Evolutionary conservation across 2,888 invertebrate species (phyloP), one percentile per base, ranked within the genome.

Genomic region (Gibbula magus): DNA sequence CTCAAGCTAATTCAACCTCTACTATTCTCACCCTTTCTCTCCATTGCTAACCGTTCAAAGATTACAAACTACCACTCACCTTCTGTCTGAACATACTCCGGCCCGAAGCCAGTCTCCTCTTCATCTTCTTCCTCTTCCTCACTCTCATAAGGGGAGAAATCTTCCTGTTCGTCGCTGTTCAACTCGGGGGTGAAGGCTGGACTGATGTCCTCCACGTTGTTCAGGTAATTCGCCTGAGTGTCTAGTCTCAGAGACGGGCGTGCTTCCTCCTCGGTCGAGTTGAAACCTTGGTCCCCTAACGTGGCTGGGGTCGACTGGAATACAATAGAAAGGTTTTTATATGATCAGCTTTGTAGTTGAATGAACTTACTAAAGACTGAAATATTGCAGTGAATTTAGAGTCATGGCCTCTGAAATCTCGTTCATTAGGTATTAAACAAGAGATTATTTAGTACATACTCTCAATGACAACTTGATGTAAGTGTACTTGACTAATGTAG

Each of bases 61-160:
- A 10, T 18, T 5, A 56, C 7, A 35, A 3, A 0, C 13, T 32
- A n/a, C 16, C 39, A 56, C 77, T 18, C 3, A 10, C n/a, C n/a
- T n/a, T n/a, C n/a, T n/a, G n/a, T n/a, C n/a, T n/a, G n/a, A n/a
- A n/a, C n/a, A 53, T 86, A 85, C 78, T 85, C 79, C 4, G 75
- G 32, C 16, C 86, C 86, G 79, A 85, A 85, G 10, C 80, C 87
- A 25, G 70, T 78, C 22, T 81, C 82, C 25, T 85, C 84, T 25
- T 85, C 83, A 54, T 81, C 82, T 2, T 84, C 82, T 1, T 83
- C 85, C 5, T 85, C 86, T 2, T 87, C 86, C 18, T 86, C 86
- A 56, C 86, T 85, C 13, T 84, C 84, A n/a, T 83, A 35, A 5
- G 4, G 4, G 18, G 10, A n/a, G 29, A 77, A 66, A 25, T 20